Base-by-base conservation (phyloP, 2,797 vertebrate species). In the Centroberyx gerrardi region DNA sequence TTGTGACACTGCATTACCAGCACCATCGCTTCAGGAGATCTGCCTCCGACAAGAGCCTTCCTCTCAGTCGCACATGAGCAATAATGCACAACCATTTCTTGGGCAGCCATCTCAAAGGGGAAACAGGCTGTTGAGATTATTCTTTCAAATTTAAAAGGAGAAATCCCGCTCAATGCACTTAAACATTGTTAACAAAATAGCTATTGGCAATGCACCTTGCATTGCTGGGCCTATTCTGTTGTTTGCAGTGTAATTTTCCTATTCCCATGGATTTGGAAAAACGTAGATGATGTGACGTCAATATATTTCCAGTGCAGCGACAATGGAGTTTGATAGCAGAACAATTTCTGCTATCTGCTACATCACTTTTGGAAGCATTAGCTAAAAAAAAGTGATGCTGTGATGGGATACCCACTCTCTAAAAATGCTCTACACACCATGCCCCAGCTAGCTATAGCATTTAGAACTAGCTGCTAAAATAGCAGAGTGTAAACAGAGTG, bases 1-100 rank as follows among this genome's bases (percentile, higher is more conserved):
- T 48, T 59, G 40, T 5, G 51, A 40, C 29, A 58, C 73, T 44
- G 8, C 10, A 36, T 80, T 70, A 76, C 63, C 52, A 63, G 42
- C 52, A 56, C 29, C 27, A 17, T n/a, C 36, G 54, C 53, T 78
- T 68, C 12, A 62, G 33, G 27, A 63, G 53, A 44, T 14, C 6
- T 67, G 40, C 63, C 33, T 56, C 36, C 31, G 38, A 70, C 18
- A 36, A 59, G 44, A 76, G 52, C 33, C 40, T 61, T 44, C 33
- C 54, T 75, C 53, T 72, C 46, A 18, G 53, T 38, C 9, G 15
- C 27, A 27, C 33, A 33, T 5, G 46, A 42, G 14, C n/a, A 17
- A 60, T 22, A 17, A 49, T 27, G 27, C 14, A 55, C 28, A 56
- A 36, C 70, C 15, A 46, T 6, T 5, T 38, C 44, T 38, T 5